These are phyloP conservation scores for Leptinotarsa texana DNA, from an alignment of 1,140 invertebrate species.

Conservation along the genomic window DNA sequence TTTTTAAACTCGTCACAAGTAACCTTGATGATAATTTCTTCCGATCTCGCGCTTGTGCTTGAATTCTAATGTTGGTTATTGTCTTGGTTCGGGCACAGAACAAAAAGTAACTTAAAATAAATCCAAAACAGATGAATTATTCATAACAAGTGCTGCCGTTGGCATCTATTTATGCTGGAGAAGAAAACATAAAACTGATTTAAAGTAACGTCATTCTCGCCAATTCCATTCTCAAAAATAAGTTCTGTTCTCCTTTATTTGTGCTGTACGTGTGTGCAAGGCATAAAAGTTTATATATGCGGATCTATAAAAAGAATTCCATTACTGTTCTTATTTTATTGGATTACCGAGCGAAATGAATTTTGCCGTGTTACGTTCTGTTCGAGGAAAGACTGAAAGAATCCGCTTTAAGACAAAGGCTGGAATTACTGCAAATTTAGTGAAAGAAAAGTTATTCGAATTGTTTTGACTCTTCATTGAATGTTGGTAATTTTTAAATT, in stretches of 20 bases:
- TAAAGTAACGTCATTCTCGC: constrained; percentile 19
- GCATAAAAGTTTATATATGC: constrained; percentile 15
- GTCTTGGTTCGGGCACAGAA: constrained; percentile 6
- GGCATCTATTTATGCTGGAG: constrained; percentile 13
- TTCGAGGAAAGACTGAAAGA: too few relatives aligned
- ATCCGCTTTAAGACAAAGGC: too few relatives aligned
- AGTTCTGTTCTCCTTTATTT: constrained; percentile 9
- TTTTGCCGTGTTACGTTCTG: neutral
- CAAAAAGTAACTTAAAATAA: constrained; percentile 13
- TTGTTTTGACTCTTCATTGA: too few relatives aligned
- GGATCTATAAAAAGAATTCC: constrained; percentile 5
- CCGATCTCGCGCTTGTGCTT: neutral
- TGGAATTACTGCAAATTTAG: too few relatives aligned
- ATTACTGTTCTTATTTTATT: constrained; percentile 1
- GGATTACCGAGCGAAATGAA: neutral
- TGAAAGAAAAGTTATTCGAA: too few relatives aligned
- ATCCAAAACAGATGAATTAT: constrained; percentile 14
- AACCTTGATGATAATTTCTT: neutral
- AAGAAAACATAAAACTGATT: constrained; percentile 22
- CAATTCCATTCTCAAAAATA: constrained; percentile 16
- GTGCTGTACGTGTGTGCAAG: constrained; percentile 2
- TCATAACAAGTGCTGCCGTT: constrained; percentile 16
- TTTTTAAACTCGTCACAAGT: neutral
- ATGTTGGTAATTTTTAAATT: too few relatives aligned
- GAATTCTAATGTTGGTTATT: constrained; percentile 13